Conservation (phyloP, 2,888 invertebrate species). For the Melanchra persicariae region DNA sequence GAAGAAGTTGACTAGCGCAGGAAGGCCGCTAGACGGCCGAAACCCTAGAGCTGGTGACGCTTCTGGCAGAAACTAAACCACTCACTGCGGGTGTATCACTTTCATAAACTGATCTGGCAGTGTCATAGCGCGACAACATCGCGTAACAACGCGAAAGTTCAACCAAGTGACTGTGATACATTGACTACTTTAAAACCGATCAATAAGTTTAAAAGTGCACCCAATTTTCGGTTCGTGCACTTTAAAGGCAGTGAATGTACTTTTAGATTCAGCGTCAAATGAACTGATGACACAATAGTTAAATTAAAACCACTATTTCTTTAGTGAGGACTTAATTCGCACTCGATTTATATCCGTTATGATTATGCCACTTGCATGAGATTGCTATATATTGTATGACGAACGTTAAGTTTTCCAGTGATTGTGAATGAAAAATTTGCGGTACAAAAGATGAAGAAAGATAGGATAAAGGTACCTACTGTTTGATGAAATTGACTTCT, state of each 20-base stretch:
- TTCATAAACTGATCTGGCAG: background rate
- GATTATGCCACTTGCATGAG: slow-evolving; percentile 13
- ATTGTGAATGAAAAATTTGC: slow-evolving; percentile 14
- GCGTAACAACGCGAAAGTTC: background rate
- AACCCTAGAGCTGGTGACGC: background rate
- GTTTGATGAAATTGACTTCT: slow-evolving; percentile 26
- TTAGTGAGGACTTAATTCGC: slow-evolving; percentile 13
- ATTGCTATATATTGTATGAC: slow-evolving; percentile 21
- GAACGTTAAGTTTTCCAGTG: slow-evolving; percentile 21
- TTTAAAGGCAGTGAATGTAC: slow-evolving; percentile 11
- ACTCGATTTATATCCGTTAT: slow-evolving; percentile 15
- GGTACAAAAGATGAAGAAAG: slow-evolving; percentile 4
- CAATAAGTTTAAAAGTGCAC: slow-evolving; percentile 22
- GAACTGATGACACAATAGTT: slow-evolving; percentile 16
- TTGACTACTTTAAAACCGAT: slow-evolving; percentile 11
- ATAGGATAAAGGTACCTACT: slow-evolving; percentile 3
- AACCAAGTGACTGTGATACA: slow-evolving; percentile 5
- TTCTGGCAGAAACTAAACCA: background rate
- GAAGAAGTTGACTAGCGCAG: slow-evolving; percentile 91
- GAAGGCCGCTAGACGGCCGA: slow-evolving; percentile 32
- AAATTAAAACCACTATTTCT: slow-evolving; percentile 15
- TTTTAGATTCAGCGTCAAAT: slow-evolving; percentile 9
- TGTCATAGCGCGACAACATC: no score
- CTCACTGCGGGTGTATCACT: background rate
- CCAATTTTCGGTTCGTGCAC: slow-evolving; percentile 12